phyloP scores from a whole-genome alignment of 2,888 invertebrate species.

The Drosophila hamatofila region DNA sequence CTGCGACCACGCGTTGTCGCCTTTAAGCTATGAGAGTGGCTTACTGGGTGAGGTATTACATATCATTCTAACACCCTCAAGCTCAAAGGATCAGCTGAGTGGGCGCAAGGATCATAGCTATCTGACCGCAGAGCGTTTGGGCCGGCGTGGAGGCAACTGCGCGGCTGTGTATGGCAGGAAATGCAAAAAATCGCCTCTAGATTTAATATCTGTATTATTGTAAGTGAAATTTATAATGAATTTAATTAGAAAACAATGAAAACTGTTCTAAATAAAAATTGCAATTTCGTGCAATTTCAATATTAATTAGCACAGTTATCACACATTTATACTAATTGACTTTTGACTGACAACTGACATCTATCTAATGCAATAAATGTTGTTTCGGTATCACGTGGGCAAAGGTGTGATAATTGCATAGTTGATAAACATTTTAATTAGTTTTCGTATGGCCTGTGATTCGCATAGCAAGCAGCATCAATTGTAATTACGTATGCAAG shows the following conservation, averaged over 20 bases:
- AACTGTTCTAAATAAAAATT: background rate
- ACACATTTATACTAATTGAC: slow-evolving; percentile 13
- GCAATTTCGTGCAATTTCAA: too few species aligned
- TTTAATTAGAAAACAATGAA: background rate
- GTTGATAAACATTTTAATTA: slow-evolving; percentile 80
- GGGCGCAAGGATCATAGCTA: slow-evolving; percentile 89
- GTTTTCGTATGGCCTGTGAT: slow-evolving; percentile 59
- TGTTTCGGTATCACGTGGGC: slow-evolving; percentile 34
- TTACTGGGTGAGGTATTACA: slow-evolving; percentile 91
- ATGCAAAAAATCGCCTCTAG: slow-evolving; percentile 75
- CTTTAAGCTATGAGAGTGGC: slow-evolving; percentile 89
- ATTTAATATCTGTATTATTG: slow-evolving; percentile 70
- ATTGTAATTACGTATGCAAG: slow-evolving; percentile 64
- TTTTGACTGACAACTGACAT: slow-evolving; percentile 10
- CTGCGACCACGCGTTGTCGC: slow-evolving; percentile 90
- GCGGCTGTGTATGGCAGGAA: slow-evolving; percentile 53
- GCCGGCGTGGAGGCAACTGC: slow-evolving; percentile 84
- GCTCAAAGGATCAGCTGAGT: slow-evolving; percentile 87
- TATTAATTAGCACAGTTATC: background rate
- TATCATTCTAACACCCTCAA: slow-evolving; percentile 91
- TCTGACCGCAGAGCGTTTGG: slow-evolving; percentile 89
- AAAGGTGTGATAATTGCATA: slow-evolving; percentile 68
- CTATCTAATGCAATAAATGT: slow-evolving; percentile 3
- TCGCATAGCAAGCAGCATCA: slow-evolving; percentile 65
- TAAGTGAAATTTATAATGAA: slow-evolving; percentile 20